Evolutionary conservation across 2,888 invertebrate genomes (phyloP).

Genomic region (Chalcosyrphus nemorum): DNA sequence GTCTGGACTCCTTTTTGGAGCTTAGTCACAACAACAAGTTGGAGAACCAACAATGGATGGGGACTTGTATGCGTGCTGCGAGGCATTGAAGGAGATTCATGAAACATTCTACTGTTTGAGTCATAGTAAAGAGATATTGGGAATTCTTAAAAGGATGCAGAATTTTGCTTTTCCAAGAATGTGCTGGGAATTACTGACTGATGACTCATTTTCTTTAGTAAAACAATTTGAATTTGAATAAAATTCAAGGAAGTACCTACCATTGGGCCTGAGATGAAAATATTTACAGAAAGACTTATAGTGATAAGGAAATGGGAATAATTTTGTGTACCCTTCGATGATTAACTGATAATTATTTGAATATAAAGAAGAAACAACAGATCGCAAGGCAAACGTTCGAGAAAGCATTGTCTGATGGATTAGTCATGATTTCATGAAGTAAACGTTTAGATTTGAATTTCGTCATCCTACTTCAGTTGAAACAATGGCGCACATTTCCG

Average conservation of each 20-base stretch:
- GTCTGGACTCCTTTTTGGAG: slow-evolving; percentile 1
- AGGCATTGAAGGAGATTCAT: slow-evolving; percentile 19
- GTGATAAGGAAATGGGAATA: neutral
- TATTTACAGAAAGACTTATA: neutral
- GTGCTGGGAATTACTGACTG: slow-evolving; percentile 27
- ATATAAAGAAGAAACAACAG: neutral
- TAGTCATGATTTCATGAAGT: slow-evolving; percentile 17
- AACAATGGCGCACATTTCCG: slow-evolving; percentile 46
- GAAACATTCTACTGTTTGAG: slow-evolving; percentile 6
- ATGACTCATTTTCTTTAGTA: slow-evolving; percentile 35
- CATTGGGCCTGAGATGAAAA: too few species aligned
- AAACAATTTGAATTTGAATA: neutral
- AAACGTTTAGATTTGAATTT: slow-evolving; percentile 42
- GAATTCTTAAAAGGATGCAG: neutral
- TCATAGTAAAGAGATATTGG: slow-evolving; percentile 5
- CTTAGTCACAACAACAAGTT: slow-evolving; percentile 68
- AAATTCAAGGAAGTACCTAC: slow-evolving; percentile 50
- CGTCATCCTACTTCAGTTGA: slow-evolving; percentile 17
- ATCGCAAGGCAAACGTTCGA: neutral
- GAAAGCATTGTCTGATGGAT: slow-evolving; percentile 1
- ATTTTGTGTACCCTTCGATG: neutral
- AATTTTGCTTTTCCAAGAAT: slow-evolving; percentile 1
- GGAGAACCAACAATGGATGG: too few species aligned
- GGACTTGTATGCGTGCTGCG: slow-evolving; percentile 26
- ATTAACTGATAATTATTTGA: neutral